Percentiles rank a stretch among this genome's conserved stretches.
Conservation (phyloP, 2,113 vertebrate species). For the Clinocottus analis region DNA sequence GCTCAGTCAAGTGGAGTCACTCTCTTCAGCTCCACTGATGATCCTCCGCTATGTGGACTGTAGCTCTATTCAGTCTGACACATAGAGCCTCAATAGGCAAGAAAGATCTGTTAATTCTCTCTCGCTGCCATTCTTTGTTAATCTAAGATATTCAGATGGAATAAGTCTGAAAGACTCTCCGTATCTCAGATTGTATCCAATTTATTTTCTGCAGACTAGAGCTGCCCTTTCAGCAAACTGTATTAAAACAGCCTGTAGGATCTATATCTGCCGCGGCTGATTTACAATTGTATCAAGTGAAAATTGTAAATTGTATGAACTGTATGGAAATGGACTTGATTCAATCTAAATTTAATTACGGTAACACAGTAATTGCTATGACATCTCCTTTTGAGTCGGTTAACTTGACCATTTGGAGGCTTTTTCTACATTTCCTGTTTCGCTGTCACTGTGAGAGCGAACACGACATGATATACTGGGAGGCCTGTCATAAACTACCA, state of each 20-base stretch:
- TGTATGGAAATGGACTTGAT: conserved; percentile 67
- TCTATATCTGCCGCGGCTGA: conserved; percentile 62
- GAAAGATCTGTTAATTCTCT: conserved; percentile 73
- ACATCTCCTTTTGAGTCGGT: conserved; percentile 67
- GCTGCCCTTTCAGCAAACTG: conserved; percentile 66
- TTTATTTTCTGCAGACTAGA: conserved; percentile 64
- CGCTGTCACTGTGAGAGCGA: conserved; percentile 45
- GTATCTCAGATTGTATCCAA: conserved; percentile 71
- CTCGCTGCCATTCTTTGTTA: conserved; percentile 65
- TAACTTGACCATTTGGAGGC: conserved; percentile 60
- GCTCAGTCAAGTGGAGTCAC: conserved; percentile 74
- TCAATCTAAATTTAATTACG: conserved; percentile 77
- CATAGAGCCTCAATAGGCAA: conserved; percentile 59
- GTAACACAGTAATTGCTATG: conserved; percentile 60
- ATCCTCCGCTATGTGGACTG: conserved; percentile 69
- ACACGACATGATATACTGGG: conserved; percentile 63
- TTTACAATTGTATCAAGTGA: conserved; percentile 66
- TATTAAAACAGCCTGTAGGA: conserved; percentile 67
- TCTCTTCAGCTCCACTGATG: conserved; percentile 76
- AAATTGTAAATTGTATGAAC: conserved; percentile 60
- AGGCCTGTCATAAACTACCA: conserved; percentile 65
- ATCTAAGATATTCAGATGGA: conserved; percentile 72
- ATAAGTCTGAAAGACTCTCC: conserved; percentile 68
- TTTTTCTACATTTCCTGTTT: conserved; percentile 45
- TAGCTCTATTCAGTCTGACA: conserved; percentile 71